Evolutionary conservation across 2,797 vertebrate species (phyloP).

Genomic region (Sebastes reedi): DNA sequence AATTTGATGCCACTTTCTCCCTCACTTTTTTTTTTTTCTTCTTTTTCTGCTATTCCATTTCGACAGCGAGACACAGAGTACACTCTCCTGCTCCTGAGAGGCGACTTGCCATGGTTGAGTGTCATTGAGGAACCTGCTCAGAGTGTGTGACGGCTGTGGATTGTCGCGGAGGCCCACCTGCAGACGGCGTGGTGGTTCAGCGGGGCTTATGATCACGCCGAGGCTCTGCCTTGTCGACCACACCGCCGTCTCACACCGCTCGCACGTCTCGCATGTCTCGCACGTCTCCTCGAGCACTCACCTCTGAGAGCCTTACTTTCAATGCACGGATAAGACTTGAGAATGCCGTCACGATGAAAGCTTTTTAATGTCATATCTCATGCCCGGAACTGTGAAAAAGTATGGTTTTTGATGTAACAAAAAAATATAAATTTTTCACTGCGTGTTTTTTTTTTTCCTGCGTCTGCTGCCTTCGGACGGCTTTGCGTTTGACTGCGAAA

Average conservation of each 20-base stretch:
- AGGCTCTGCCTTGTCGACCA: slow-evolving; percentile 18
- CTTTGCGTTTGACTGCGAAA: slow-evolving; percentile 23
- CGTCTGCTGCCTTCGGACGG: slow-evolving; percentile 19
- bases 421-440: slow-evolving; percentile 59
- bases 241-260: slow-evolving; percentile 2
- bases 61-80: slow-evolving; percentile 31
- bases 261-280: slow-evolving; percentile 19
- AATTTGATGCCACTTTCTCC: slow-evolving; percentile 23
- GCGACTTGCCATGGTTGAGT: slow-evolving; percentile 37
- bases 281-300: slow-evolving; percentile 39
- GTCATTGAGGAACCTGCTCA: slow-evolving; percentile 54
- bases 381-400: slow-evolving; percentile 23
- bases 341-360: slow-evolving; percentile 66
- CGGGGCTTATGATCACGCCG: slow-evolving; percentile 30
- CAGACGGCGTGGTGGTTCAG: slow-evolving; percentile 5
- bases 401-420: not conserved
- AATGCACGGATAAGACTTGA: slow-evolving; percentile 5
- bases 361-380: slow-evolving; percentile 72
- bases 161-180: slow-evolving; percentile 26
- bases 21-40: not conserved
- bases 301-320: slow-evolving; percentile 29
- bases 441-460: not conserved
- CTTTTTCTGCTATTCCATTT: slow-evolving; percentile 11
- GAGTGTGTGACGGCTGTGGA: slow-evolving; percentile 48
- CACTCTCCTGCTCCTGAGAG: slow-evolving; percentile 27